These are phyloP conservation scores for Cydia strobilella DNA, from an alignment of 1,140 invertebrate species.

Conservation along the genomic window DNA sequence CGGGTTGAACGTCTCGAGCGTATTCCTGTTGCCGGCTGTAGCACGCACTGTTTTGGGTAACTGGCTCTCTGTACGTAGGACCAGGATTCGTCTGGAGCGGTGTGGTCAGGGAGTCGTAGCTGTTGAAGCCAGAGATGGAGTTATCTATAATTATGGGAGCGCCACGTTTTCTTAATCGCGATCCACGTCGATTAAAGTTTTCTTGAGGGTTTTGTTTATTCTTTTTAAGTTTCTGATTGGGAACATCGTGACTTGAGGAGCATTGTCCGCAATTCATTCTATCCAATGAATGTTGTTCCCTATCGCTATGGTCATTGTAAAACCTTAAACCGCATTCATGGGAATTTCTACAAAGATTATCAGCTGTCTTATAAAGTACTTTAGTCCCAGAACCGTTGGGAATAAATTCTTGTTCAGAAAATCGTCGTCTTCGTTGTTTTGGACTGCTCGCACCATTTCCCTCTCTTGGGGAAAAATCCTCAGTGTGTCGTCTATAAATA, in stretches of 20 bases:
- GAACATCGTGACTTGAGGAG: not conserved
- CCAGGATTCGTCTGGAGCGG: not conserved
- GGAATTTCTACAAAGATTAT: constrained; percentile 43
- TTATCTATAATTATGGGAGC: not conserved
- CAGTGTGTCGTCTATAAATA: constrained; percentile 40
- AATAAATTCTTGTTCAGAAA: constrained; percentile 38
- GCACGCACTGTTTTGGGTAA: not conserved
- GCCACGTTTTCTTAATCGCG: not conserved
- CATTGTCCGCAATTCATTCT: constrained; percentile 34
- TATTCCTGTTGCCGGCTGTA: not conserved
- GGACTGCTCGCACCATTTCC: constrained; percentile 32
- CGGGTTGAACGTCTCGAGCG: not conserved
- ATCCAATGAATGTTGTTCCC: constrained; percentile 14
- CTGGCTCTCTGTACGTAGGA: not conserved
- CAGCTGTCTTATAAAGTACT: constrained; percentile 53
- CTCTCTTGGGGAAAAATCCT: constrained; percentile 5
- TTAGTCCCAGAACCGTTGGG: constrained; percentile 47
- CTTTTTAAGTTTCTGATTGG: constrained; percentile 2
- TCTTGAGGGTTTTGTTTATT: constrained; percentile 4
- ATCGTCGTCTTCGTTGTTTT: constrained; percentile 34
- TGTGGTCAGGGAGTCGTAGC: not conserved
- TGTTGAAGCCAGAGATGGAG: not conserved
- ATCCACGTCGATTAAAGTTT: not conserved
- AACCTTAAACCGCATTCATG: constrained; percentile 37
- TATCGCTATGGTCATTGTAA: constrained; percentile 35